Evolutionary conservation across 2,113 vertebrate genomes (phyloP).

Genomic region (Anoura caudifer): DNA sequence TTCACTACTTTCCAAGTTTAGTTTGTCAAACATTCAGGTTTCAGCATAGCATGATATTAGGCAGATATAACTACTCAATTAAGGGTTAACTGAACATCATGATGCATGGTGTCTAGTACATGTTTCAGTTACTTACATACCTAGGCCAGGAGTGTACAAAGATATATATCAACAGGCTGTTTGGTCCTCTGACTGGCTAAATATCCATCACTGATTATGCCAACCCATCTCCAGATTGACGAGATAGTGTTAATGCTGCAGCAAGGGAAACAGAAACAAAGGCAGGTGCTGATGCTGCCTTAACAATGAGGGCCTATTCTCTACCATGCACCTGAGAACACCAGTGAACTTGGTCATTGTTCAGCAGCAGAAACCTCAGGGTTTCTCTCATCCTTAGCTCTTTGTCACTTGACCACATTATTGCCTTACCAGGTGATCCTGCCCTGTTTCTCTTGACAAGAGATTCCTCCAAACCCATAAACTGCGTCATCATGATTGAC

Average conservation of each 20-base stretch:
- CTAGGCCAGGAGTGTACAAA: constrained; percentile 67
- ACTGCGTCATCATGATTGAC: constrained; percentile 70
- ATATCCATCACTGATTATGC: constrained; percentile 78
- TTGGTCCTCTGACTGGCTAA: constrained; percentile 64
- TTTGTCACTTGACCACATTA: neutral
- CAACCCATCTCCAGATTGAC: constrained; percentile 81
- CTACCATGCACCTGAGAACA: constrained; percentile 80
- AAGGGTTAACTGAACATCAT: constrained; percentile 66
- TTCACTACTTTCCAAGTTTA: neutral
- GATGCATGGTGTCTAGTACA: constrained; percentile 60
- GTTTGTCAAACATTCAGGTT: neutral
- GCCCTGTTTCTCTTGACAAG: constrained; percentile 63
- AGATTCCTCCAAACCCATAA: constrained; percentile 69
- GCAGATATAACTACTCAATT: neutral
- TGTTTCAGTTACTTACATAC: constrained; percentile 73
- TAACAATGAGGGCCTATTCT: constrained; percentile 85
- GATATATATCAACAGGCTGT: constrained; percentile 73
- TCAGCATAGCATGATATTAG: neutral
- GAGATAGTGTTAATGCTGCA: constrained; percentile 81
- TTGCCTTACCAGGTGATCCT: constrained; percentile 63
- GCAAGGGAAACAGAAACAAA: constrained; percentile 78
- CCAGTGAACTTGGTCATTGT: constrained; percentile 70
- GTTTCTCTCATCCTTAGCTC: constrained; percentile 66
- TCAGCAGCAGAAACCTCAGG: constrained; percentile 65
- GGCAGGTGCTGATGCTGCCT: constrained; percentile 69